Base-by-base conservation (phyloP, 2,888 invertebrate genomes). In the Galerucella nymphaeae region DNA sequence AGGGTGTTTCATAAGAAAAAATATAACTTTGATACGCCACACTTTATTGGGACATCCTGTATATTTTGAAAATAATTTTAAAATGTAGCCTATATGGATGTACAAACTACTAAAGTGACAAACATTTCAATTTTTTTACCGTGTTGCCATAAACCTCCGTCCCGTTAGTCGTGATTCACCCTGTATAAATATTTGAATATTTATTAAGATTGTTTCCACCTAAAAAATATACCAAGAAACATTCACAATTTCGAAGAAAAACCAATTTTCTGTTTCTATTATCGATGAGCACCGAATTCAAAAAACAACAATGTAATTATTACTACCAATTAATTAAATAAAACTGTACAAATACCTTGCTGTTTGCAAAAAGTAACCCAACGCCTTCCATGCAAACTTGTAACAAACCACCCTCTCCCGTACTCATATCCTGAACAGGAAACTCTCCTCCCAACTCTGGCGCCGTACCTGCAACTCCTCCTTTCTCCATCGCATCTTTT, bases 351-450 rank as follows among this genome's bases (percentile, higher is more conserved):
- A 64, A 57, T 93, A 99, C 99, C 97, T 99, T 99, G 93, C 98
- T 98, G 88, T 98, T 97, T 83, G 97, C 98, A 90, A 99, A 98
- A 83, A 99, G 94, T 81, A 99, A 93, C 82, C 98, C 98, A 83
- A 99, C 98, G 84, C 99, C 99, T 88, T 99, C 99, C 93, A 99
- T 97, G 91, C 99, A 98, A 86, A 99, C 98, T 91, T 96, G 96
- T 82, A 99, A 92, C 71, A 99, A 91, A 2, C 99, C 99, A 75
- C 99, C 99, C 88, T 99, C 98, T 65, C 98, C 98, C 11, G 97
- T 95, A 82, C 93, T 94, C 90, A 99, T 94, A 87, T 99, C 99
- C 87, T 98, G 98, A 48, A 99, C 96, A 5, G 99, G 99, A 88
- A 99, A 99, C 88, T 99, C 99, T 3, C 99, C 99, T 14, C 96